A percentile compares a stretch with the other conserved stretches of the same genome.
Evolutionary conservation across 2,888 invertebrate genomes (phyloP).

Genomic region (Latheticus oryzae): DNA sequence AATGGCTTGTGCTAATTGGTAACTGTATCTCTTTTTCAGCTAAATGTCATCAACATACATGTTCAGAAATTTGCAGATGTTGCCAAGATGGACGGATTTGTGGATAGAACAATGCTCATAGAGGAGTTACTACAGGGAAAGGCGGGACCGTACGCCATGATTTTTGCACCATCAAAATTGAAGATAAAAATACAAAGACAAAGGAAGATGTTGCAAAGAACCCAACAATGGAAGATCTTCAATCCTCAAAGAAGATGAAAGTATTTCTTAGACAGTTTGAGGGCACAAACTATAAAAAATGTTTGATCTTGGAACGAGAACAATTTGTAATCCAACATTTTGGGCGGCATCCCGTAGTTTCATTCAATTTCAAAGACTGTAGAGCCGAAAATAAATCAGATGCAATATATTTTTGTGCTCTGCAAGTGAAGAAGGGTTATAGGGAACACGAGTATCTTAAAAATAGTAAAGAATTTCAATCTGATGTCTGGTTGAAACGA

Average conservation of each 20-base stretch:
- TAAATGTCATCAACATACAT: conserved; percentile 8
- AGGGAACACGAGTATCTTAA: conserved; percentile 12
- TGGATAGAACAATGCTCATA: conserved; percentile 25
- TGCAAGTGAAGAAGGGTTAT: conserved; percentile 17
- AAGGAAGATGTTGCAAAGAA: conserved; percentile 28
- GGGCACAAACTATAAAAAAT: conserved; percentile 24
- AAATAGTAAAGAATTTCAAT: conserved; percentile 28
- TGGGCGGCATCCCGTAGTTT: conserved; percentile 28
- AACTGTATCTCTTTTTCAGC: conserved; percentile 24
- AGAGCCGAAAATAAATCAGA: conserved; percentile 8
- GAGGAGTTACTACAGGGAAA: conserved; percentile 19
- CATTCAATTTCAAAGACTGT: conserved; percentile 23
- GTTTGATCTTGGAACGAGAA: conserved; percentile 25
- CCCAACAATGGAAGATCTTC: conserved; percentile 19
- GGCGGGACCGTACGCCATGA: conserved; percentile 20
- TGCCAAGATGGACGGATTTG: conserved; percentile 24
- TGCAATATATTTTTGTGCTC: conserved; percentile 17
- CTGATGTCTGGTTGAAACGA: conserved; percentile 17
- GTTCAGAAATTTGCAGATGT: conserved; percentile 16
- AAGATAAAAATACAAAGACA: conserved; percentile 29
- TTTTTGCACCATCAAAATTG: conserved; percentile 28
- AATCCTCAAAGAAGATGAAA: conserved; percentile 26
- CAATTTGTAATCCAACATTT: conserved; percentile 29
- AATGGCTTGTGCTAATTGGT: conserved; percentile 21
- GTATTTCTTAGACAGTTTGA: conserved; percentile 29